Evolutionary conservation across 2,888 invertebrate genomes (phyloP).

Genomic region (Melanotus villosus): DNA sequence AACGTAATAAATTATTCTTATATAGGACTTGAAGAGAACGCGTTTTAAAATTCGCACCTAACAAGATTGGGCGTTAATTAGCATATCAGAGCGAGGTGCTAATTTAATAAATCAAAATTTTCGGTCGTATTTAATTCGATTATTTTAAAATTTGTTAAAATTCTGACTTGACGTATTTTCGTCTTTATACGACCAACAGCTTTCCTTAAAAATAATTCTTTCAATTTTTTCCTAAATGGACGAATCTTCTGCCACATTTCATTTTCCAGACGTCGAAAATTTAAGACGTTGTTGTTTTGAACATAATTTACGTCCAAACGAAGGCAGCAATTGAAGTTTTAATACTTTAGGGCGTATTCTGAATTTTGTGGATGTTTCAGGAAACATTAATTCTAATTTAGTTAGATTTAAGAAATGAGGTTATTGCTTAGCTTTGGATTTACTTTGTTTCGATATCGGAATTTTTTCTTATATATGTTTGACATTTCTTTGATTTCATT

Average conservation of each 20-base stretch:
- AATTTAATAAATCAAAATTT: conserved; percentile 21
- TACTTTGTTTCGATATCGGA: background rate
- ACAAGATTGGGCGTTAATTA: conserved; percentile 12
- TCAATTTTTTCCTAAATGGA: too few species aligned
- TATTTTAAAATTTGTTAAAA: background rate
- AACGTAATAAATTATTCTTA: conserved; percentile 16
- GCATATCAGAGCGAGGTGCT: conserved; percentile 11
- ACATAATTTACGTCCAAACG: too few species aligned
- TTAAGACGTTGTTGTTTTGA: too few species aligned
- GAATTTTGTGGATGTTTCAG: too few species aligned
- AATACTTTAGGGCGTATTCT: too few species aligned
- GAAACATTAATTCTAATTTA: too few species aligned
- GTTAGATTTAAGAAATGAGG: too few species aligned
- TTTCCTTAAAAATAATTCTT: too few species aligned
- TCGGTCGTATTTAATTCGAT: background rate
- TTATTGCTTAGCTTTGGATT: background rate
- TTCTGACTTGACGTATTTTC: background rate
- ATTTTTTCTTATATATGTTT: background rate
- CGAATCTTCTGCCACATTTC: too few species aligned
- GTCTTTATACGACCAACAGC: too few species aligned
- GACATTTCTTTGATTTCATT: conserved; percentile 3
- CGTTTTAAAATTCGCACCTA: conserved; percentile 1
- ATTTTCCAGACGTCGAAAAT: too few species aligned
- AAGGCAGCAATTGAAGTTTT: too few species aligned
- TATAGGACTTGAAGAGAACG: background rate